Evolutionary conservation across 2,888 invertebrate genomes (phyloP).

Genomic region (Meghimatium bilineatum): DNA sequence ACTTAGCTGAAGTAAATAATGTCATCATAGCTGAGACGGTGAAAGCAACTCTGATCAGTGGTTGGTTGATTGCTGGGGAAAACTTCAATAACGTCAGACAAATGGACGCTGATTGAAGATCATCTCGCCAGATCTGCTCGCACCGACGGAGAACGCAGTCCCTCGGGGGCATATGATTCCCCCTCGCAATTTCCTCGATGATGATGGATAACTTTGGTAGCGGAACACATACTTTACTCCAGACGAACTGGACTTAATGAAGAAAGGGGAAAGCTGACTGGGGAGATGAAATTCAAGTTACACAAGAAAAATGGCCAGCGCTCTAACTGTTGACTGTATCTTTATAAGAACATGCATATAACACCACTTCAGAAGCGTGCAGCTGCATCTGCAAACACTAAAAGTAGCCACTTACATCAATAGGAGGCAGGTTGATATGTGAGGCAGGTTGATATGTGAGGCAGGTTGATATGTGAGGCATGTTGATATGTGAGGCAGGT

Average conservation of each 20-base stretch:
- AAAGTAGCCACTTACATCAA: neutral
- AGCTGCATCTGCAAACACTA: too few species aligned
- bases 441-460: too few species aligned
- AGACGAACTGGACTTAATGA: conserved; percentile 8
- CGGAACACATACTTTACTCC: conserved; percentile 37
- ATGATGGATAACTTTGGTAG: conserved; percentile 39
- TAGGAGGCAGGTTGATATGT: neutral
- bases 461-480: too few species aligned
- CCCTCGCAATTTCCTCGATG: conserved; percentile 33
- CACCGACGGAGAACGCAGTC: neutral
- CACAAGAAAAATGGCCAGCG: neutral
- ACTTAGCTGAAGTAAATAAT: conserved; percentile 30
- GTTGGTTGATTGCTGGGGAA: conserved; percentile 18
- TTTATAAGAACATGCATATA: conserved; percentile 17
- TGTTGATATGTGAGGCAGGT: too few species aligned
- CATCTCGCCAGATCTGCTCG: conserved; percentile 30
- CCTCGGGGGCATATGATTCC: conserved; percentile 17
- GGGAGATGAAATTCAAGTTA: conserved; percentile 20
- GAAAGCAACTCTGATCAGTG: neutral
- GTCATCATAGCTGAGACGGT: neutral
- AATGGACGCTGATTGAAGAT: conserved; percentile 44
- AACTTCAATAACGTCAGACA: conserved; percentile 44
- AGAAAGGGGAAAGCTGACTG: conserved; percentile 13
- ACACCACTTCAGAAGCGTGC: neutral
- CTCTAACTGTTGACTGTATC: conserved; percentile 13